Conservation (phyloP, 2,797 vertebrate species). For the Rhadinocentrus ornatus region DNA sequence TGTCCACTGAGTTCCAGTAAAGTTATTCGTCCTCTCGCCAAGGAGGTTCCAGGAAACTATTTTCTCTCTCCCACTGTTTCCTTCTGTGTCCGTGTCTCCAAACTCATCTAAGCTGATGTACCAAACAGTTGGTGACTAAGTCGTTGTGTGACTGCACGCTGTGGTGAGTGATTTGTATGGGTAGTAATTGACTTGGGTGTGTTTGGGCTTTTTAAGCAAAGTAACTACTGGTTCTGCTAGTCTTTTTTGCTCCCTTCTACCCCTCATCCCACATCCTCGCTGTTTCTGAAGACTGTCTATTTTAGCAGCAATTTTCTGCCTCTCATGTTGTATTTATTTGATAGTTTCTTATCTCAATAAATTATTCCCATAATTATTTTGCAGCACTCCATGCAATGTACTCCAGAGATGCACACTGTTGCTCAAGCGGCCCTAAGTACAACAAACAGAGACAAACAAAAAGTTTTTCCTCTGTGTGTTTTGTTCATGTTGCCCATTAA, state of each 20-base stretch:
- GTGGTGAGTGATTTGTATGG: slow-evolving; percentile 78
- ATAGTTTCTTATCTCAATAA: slow-evolving; percentile 49
- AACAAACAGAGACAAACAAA: slow-evolving; percentile 63
- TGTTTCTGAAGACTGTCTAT: slow-evolving; percentile 41
- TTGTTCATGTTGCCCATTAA: slow-evolving; percentile 63
- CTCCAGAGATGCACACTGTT: slow-evolving; percentile 22
- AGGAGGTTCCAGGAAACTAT: slow-evolving; percentile 74
- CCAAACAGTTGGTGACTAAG: slow-evolving; percentile 75
- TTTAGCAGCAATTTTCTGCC: slow-evolving; percentile 44
- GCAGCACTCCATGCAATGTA: slow-evolving; percentile 18
- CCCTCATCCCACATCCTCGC: slow-evolving; percentile 42
- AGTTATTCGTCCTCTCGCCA: slow-evolving; percentile 54
- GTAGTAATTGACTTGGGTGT: slow-evolving; percentile 86
- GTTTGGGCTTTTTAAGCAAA: slow-evolving; percentile 73
- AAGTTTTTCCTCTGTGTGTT: slow-evolving; percentile 23
- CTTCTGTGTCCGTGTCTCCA: slow-evolving; percentile 40
- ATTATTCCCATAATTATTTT: slow-evolving; percentile 38
- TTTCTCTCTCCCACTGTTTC: slow-evolving; percentile 56
- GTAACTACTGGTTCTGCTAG: slow-evolving; percentile 77
- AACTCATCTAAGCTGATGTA: slow-evolving; percentile 67
- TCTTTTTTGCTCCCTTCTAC: slow-evolving; percentile 24
- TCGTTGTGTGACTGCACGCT: slow-evolving; percentile 62
- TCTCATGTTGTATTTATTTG: slow-evolving; percentile 57
- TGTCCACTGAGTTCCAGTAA: slow-evolving; percentile 73
- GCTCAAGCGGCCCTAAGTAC: slow-evolving; percentile 45